Conservation (phyloP, 1,140 invertebrate species). For the Drosophila busckii region DNA sequence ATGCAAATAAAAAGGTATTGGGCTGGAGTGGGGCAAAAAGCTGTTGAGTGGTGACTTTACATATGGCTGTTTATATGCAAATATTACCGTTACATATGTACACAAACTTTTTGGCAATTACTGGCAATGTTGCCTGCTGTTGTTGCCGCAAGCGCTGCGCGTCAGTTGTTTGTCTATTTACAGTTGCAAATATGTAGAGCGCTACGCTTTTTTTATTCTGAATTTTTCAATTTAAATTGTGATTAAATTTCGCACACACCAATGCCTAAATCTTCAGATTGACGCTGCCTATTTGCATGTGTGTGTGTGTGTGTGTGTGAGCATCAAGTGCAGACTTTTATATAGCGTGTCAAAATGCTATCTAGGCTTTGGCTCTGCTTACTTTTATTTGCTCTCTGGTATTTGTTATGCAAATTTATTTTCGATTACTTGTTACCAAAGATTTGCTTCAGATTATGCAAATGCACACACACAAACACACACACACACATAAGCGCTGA, state of each 20-base stretch:
- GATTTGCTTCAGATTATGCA: constrained; percentile 72
- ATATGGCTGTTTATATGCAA: constrained; percentile 74
- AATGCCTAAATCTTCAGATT: constrained; percentile 37
- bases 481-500: background rate
- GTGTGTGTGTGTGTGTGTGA: constrained; percentile 1
- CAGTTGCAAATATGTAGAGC: constrained; percentile 40
- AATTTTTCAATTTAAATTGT: constrained; percentile 71
- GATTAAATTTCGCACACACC: constrained; percentile 65
- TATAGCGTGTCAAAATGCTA: constrained; percentile 11
- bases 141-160: constrained; percentile 9
- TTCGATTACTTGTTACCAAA: constrained; percentile 77
- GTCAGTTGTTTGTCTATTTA: constrained; percentile 61
- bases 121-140: constrained; percentile 25
- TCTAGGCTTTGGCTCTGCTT: constrained; percentile 25
- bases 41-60: constrained; percentile 51
- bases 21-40: constrained; percentile 22
- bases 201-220: constrained; percentile 27
- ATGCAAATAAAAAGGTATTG: constrained; percentile 58
- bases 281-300: constrained; percentile 9
- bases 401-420: constrained; percentile 78
- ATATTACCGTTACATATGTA: constrained; percentile 69
- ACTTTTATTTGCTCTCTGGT: constrained; percentile 42
- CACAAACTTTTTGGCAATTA: constrained; percentile 74
- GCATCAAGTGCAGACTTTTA: constrained; percentile 28
- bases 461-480: constrained; percentile 30